A percentile compares a stretch with the other conserved stretches of the same genome.
Evolutionary conservation across 1,140 invertebrate species (phyloP).

Genomic region (Mycetomoellerius zeteki): DNA sequence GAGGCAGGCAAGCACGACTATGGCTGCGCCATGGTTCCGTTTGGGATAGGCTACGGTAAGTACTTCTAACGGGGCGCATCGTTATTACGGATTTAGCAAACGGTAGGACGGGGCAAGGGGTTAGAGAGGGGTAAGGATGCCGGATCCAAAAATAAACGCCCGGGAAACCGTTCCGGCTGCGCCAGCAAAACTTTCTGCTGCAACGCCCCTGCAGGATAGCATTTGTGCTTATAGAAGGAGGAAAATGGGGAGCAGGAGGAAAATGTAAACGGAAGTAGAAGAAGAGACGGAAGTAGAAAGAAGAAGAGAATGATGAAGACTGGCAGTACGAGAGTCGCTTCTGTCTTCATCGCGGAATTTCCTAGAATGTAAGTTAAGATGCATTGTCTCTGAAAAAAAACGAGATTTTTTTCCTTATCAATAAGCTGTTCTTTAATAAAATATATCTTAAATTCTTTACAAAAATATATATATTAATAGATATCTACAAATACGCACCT

Average conservation of each 20-base stretch:
- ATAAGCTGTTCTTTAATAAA: not conserved
- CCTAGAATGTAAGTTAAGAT: constrained; percentile 29
- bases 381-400: not conserved
- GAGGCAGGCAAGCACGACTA: not conserved
- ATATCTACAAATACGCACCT: not conserved
- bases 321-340: constrained; percentile 31
- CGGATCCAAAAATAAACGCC: constrained; percentile 72
- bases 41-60: constrained; percentile 51
- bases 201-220: constrained; percentile 65
- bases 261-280: constrained; percentile 56
- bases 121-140: constrained; percentile 48
- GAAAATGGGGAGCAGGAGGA: not conserved
- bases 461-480: not conserved
- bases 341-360: constrained; percentile 35
- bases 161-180: constrained; percentile 50
- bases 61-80: constrained; percentile 63
- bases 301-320: constrained; percentile 18
- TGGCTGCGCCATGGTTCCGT: constrained; percentile 25
- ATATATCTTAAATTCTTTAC: not conserved
- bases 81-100: constrained; percentile 77
- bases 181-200: constrained; percentile 73
- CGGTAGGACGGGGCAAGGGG: constrained; percentile 10
- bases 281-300: constrained; percentile 26
- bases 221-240: not conserved
- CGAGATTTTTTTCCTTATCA: constrained; percentile 19